A percentile compares a stretch with the other conserved stretches of the same genome.
Evolutionary conservation across 1,140 invertebrate species (phyloP).

Genomic region (Eriosoma lanigerum): DNA sequence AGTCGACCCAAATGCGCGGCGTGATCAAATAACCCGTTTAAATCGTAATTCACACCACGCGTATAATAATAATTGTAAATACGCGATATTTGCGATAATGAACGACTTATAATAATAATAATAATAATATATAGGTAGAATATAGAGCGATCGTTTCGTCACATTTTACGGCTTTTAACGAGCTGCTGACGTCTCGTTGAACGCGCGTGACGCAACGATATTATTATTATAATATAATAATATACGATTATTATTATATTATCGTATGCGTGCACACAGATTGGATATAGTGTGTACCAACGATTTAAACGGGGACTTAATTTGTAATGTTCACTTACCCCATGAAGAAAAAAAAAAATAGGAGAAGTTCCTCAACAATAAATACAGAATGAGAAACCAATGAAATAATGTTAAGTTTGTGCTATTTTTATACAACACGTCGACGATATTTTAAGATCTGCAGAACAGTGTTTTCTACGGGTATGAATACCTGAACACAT

Average conservation of each 20-base stretch:
- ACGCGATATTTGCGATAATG: background rate
- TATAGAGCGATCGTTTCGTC: background rate
- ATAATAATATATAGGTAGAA: too few relatives aligned
- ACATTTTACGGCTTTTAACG: background rate
- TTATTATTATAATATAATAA: conserved; percentile 1
- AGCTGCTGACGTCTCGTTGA: background rate
- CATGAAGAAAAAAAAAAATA: too few relatives aligned
- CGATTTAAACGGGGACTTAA: background rate
- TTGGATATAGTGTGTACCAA: background rate
- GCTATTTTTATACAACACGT: too few relatives aligned
- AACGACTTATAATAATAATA: background rate
- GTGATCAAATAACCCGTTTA: conserved; percentile 19
- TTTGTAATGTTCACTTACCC: too few relatives aligned
- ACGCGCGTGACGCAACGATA: background rate
- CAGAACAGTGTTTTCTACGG: too few relatives aligned
- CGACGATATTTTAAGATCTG: too few relatives aligned
- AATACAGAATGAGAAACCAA: too few relatives aligned
- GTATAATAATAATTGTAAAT: background rate
- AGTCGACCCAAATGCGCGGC: conserved; percentile 23
- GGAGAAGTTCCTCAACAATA: too few relatives aligned
- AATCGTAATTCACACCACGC: conserved; percentile 15
- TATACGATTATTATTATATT: background rate
- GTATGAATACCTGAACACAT: too few relatives aligned
- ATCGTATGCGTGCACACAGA: background rate
- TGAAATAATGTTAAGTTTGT: too few relatives aligned